phyloP scores from a whole-genome alignment of 2,113 vertebrate species.

The Cepphus grylle region DNA sequence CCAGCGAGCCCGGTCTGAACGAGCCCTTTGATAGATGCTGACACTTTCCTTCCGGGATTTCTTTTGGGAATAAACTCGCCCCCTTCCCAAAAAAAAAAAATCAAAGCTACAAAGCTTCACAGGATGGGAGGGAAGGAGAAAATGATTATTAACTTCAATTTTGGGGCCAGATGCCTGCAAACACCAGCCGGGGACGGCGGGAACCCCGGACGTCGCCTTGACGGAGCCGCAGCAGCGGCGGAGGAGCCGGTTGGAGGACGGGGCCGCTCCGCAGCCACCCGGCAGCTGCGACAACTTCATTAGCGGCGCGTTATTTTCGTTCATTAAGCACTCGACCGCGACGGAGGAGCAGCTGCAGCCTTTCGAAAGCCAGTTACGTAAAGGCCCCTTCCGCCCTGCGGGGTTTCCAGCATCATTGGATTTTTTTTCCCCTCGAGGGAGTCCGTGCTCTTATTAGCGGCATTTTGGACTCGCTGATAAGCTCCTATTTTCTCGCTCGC shows the following conservation, averaged over 20 bases:
- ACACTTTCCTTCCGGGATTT: background rate
- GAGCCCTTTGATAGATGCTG: background rate
- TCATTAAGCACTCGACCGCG: background rate
- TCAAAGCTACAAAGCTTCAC: background rate
- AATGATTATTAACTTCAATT: no score
- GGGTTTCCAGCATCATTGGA: background rate
- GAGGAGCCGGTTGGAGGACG: rapidly evolving
- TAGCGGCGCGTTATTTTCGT: background rate
- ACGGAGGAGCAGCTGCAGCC: background rate
- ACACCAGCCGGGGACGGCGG: rapidly evolving
- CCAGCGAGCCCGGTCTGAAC: rapidly evolving
- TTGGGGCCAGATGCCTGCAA: background rate
- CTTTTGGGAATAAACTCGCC: background rate
- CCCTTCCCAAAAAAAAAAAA: background rate
- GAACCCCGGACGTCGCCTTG: background rate
- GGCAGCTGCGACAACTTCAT: background rate
- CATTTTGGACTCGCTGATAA: background rate
- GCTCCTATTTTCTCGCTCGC: background rate
- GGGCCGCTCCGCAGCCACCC: background rate
- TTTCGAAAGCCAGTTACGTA: background rate
- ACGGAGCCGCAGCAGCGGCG: background rate
- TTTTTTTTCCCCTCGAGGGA: background rate
- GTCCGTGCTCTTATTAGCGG: background rate
- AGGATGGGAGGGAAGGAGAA: background rate
- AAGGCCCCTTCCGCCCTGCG: background rate